Conservation (phyloP, 2,888 invertebrate genomes). For the Xylophagus ater region DNA sequence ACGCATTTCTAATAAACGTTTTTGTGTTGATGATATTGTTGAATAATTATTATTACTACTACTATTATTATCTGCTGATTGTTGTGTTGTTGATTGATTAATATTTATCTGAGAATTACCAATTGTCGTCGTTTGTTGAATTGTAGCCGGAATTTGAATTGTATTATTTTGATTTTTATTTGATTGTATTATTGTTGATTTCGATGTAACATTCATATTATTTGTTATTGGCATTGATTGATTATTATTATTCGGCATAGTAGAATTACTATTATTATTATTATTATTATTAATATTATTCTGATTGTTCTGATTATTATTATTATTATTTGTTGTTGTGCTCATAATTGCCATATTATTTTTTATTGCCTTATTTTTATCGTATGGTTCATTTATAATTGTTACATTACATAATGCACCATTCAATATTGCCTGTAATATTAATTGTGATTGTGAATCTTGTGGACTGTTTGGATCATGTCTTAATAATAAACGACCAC, state of each 20-base stretch:
- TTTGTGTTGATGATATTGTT: slow-evolving; percentile 10
- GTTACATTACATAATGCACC: slow-evolving; percentile 38
- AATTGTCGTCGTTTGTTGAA: no score
- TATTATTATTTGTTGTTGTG: slow-evolving; percentile 13
- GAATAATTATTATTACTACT: slow-evolving; percentile 3
- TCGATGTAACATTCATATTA: no score
- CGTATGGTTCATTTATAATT: slow-evolving; percentile 35
- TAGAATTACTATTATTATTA: not conserved
- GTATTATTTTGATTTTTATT: slow-evolving; percentile 1
- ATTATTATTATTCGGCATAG: slow-evolving; percentile 1
- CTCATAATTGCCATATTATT: no score
- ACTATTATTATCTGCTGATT: slow-evolving; percentile 8
- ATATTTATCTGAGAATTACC: no score
- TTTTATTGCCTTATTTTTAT: slow-evolving; percentile 6
- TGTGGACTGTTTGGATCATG: slow-evolving; percentile 50
- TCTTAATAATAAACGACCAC: slow-evolving; percentile 51
- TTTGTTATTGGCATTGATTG: not conserved
- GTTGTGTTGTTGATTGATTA: slow-evolving; percentile 15
- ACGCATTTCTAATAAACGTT: slow-evolving; percentile 6
- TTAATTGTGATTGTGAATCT: slow-evolving; percentile 40
- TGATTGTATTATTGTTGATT: not conserved
- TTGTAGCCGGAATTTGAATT: slow-evolving; percentile 6
- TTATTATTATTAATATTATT: slow-evolving; percentile 1
- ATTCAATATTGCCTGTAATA: slow-evolving; percentile 37
- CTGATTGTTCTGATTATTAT: slow-evolving; percentile 1